Base-by-base conservation (phyloP, 1,140 invertebrate genomes). In the Drosophila fuyamai region DNA sequence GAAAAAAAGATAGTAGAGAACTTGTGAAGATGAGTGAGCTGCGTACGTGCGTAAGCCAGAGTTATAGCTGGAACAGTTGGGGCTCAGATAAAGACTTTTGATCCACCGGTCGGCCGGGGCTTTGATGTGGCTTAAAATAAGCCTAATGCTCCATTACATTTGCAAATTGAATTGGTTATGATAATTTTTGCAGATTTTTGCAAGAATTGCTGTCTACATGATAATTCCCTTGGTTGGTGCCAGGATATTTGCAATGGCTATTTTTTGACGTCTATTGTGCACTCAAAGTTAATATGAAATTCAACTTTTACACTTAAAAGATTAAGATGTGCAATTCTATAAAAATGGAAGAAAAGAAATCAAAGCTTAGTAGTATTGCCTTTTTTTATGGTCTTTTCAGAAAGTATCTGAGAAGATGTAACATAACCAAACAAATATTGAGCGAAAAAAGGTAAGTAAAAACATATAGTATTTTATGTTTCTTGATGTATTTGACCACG, bases 1-100 rank as follows among this genome's bases (percentile, higher is more conserved):
- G 13, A 47, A 47, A 51, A 73, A 73, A 50, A 58, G 54, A 50
- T 59, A 63, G 76, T 40, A 43, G 57, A 81, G 57, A 81, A 72
- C 65, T 81, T 71, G 61, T 66, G 50, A 61, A 81, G 79, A 81
- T 81, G 79, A 81, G 51, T 75, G 70, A 75, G 76, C 65, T 79
- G 81, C 83, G 82, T 82, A 86, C 82, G 82, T 86, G 82, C 82
- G 82, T 86, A 79, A 88, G 82, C 74, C 82, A 68, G 71, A 77
- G 55, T 79, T 82, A 58, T 40, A 47, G 66, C 14, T 51, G 40
- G 32, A 23, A 60, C 29, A 13, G 59, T 50, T 54, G 78, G 43
- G 32, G 63, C 54, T 27, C 40, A 13, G 43, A 53, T 66, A 66
- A 46, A 44, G 60, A 36, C 44, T 44, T 53, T 50, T 32, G 71